Percentiles rank a stretch among this genome's conserved stretches.
phyloP scores from a whole-genome alignment of 2,113 vertebrate species.

The Sinosuthora webbiana region DNA sequence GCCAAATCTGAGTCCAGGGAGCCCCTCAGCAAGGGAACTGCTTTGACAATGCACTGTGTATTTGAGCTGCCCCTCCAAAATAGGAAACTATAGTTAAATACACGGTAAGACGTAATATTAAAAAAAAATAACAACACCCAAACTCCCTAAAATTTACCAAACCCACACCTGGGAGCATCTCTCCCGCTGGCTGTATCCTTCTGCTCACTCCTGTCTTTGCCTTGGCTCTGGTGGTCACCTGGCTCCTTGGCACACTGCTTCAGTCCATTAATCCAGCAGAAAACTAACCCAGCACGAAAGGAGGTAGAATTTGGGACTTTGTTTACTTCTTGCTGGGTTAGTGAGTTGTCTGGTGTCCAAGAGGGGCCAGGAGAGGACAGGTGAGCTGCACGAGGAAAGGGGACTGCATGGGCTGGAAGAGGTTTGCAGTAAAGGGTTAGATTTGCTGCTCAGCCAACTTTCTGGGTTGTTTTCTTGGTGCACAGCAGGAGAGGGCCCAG shows the following conservation, averaged over 20 bases:
- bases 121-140: neutral
- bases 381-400: neutral
- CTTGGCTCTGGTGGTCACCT: neutral
- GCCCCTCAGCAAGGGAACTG: neutral
- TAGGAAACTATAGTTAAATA: neutral
- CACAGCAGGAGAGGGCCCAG: rapidly evolving
- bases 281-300: neutral
- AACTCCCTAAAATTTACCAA: neutral
- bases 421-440: neutral
- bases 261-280: neutral
- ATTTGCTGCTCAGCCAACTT: neutral
- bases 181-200: neutral
- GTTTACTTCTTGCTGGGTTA: neutral
- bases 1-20: neutral
- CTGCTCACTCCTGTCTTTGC: neutral
- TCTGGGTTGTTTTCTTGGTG: neutral
- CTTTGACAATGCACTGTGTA: neutral
- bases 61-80: neutral
- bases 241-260: neutral
- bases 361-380: neutral
- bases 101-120: neutral
- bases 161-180: neutral
- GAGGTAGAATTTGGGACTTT: neutral
- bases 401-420: neutral
- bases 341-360: neutral